phyloP scores from a whole-genome alignment of 2,113 vertebrate species.

The Choloepus hoffmanni region DNA sequence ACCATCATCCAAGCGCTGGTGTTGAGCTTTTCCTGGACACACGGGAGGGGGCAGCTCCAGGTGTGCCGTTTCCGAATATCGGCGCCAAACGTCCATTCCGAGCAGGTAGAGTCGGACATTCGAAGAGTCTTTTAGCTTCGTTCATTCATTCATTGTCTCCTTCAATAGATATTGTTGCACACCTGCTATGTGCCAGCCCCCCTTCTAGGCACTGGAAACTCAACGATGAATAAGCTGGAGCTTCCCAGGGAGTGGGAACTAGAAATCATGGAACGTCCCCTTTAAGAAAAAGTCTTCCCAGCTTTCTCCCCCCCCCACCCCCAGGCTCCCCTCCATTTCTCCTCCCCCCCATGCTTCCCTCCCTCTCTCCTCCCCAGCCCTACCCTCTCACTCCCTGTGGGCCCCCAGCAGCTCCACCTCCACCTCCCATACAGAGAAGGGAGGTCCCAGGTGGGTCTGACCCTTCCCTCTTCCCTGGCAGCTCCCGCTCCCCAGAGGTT shows the following conservation, averaged over 20 bases:
- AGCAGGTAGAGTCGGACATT: neutral
- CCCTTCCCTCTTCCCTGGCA: neutral
- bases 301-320: too few relatives aligned
- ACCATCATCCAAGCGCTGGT: neutral
- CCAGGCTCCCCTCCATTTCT: neutral
- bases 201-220: neutral
- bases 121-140: neutral
- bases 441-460: neutral
- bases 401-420: rapidly evolving
- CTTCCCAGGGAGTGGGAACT: neutral
- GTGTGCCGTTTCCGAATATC: neutral
- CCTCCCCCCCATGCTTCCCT: neutral
- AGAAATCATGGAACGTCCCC: neutral
- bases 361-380: neutral
- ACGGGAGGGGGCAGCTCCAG: neutral
- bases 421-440: rapidly evolving
- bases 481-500: neutral
- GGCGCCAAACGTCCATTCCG: neutral
- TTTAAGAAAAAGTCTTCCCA: neutral
- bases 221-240: neutral
- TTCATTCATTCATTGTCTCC: neutral
- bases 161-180: neutral
- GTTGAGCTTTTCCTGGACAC: neutral
- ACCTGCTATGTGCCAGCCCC: neutral
- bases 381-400: too few relatives aligned